Evolutionary conservation across 2,888 invertebrate species (phyloP), one percentile per base, ranked within the genome.

Genomic region (Hyppa rectilinea): DNA sequence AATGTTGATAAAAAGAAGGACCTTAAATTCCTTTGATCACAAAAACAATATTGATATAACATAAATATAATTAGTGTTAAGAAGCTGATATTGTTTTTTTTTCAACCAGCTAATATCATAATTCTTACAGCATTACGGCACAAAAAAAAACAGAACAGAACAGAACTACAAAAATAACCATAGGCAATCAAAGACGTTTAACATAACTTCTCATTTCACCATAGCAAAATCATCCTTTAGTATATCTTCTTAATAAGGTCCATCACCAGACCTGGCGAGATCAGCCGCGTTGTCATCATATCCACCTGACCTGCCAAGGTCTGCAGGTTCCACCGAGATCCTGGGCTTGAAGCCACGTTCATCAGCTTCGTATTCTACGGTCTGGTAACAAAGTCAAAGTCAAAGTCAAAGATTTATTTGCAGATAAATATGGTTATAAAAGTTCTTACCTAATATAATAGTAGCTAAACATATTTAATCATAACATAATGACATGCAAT

Each of bases 351-450:
- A 97, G 10, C 97, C 97, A 52, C 96, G 93, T 85, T 97, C 96
- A 83, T 97, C 97, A n/a, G 97, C 97, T 85, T 97, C 97, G 90
- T 97, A 97, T 80, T 97, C 97, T 3, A 97, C 97, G 65, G 97
- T 96, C 96, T 97, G 94, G 2, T 78, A 82, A 38, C 2, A 17
- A 4, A 43, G 0, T n/a, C n/a, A 31, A 31, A 38, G n/a, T n/a
- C n/a, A n/a, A n/a, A n/a, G n/a, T n/a, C n/a, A n/a, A n/a, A n/a
- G n/a, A n/a, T n/a, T n/a, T n/a, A n/a, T n/a, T n/a, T n/a, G n/a
- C n/a, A n/a, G n/a, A n/a, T n/a, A n/a, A n/a, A n/a, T n/a, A n/a
- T n/a, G n/a, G n/a, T n/a, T n/a, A n/a, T n/a, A n/a, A n/a, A n/a
- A n/a, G n/a, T n/a, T n/a, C n/a, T n/a, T n/a, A n/a, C n/a, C n/a